These are phyloP conservation scores for Porphyrio hochstetteri DNA, from an alignment of 2,113 vertebrate genomes.

Conservation along the genomic window DNA sequence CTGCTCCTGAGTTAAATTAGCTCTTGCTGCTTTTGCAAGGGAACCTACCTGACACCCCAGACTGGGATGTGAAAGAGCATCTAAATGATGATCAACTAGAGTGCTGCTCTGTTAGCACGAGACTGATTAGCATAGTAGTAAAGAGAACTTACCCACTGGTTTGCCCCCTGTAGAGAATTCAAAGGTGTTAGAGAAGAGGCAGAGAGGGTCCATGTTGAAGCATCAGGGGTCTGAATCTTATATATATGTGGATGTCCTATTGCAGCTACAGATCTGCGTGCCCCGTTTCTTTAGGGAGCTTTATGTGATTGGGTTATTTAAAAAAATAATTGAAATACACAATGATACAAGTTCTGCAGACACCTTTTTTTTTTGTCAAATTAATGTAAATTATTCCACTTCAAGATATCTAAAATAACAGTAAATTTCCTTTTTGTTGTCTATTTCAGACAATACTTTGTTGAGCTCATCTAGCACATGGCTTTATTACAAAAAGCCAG, in stretches of 20 bases:
- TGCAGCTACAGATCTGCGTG: neutral
- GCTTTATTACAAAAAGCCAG: conserved; percentile 24
- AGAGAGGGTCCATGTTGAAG: fast-evolving
- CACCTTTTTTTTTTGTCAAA: neutral
- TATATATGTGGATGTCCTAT: neutral
- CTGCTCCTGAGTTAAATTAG: neutral
- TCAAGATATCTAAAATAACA: neutral
- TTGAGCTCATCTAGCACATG: neutral
- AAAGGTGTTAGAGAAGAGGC: neutral
- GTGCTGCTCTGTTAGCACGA: neutral
- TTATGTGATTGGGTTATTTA: neutral
- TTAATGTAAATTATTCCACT: neutral
- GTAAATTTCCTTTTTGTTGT: neutral
- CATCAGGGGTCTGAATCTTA: neutral
- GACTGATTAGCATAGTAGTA: neutral
- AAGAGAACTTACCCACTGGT: neutral
- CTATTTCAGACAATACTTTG: neutral
- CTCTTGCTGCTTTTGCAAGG: neutral
- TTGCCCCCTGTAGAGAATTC: neutral
- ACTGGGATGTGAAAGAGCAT: neutral
- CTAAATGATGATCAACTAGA: neutral
- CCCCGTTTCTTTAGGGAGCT: neutral
- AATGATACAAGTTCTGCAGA: fast-evolving
- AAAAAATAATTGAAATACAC: neutral
- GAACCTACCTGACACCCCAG: neutral